Evolutionary conservation across 2,888 invertebrate species (phyloP), one percentile per base, ranked within the genome.

Genomic region (Itoplectis maculator): DNA sequence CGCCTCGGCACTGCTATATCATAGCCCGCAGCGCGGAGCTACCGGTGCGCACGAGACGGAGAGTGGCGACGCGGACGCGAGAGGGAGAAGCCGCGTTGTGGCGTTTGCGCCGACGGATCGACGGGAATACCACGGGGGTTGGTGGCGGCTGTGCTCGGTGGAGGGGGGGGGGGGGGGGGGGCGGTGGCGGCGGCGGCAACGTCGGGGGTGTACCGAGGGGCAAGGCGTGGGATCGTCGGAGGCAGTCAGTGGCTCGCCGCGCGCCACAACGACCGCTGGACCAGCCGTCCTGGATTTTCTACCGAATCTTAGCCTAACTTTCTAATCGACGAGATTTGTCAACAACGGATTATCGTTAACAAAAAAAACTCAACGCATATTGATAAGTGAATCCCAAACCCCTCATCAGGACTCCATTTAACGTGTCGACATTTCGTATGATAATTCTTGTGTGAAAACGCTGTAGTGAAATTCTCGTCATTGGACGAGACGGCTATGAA

Each of bases 221-320:
- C n/a, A 87, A 90, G 89, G 89, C 89, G 88, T 88, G 89, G 88
- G 88, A 89, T 88, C 87, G 88, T 86, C 86, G 87, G 87, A 90
- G 88, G 87, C 89, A 92, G 92, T 91, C 92, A 91, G 90, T 91
- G 91, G 91, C 90, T 90, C 90, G 91, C 88, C 90, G 91, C 90
- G 92, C 92, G 92, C 90, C 91, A 91, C 91, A 90, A 89, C 88
- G 91, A 90, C 84, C 78, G 75, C 84, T 74, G 83, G 61, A 74
- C 80, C 63, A 72, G 40, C 35, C 63, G 59, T 68, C 54, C 40
- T n/a, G 61, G 51, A 69, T 74, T 84, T 82, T 82, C 61, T 69
- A 78, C 76, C 56, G 40, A n/a, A 51, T 78, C 47, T 13, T 54
- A 47, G 40, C 49, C 20, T 11, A 5, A 18, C 20, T 42, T 40